These are phyloP conservation scores for Glossophaga mutica DNA, from an alignment of 2,797 vertebrate genomes.

Conservation along the genomic window DNA sequence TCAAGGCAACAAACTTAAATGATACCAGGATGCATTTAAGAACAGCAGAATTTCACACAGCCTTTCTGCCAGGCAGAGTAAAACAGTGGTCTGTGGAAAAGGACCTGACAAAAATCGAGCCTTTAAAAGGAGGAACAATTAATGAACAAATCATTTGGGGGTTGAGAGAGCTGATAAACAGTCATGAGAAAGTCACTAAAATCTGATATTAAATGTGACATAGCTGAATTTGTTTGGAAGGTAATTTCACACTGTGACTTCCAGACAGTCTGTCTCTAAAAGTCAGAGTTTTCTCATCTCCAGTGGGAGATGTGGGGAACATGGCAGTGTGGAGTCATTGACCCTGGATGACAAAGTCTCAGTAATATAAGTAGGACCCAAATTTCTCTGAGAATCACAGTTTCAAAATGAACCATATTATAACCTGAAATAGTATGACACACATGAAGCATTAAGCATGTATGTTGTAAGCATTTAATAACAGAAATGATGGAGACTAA, in stretches of 20 bases:
- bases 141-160: conserved; percentile 53
- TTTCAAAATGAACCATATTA: neutral
- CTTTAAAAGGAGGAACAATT: conserved; percentile 45
- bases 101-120: conserved; percentile 20
- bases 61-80: neutral
- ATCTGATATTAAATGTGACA: conserved; percentile 52
- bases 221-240: conserved; percentile 25
- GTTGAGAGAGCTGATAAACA: conserved; percentile 41
- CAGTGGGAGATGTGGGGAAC: neutral
- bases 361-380: neutral
- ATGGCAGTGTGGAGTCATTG: neutral
- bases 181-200: conserved; percentile 45
- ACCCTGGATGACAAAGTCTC: neutral
- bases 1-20: conserved; percentile 55
- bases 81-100: conserved; percentile 41
- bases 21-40: conserved; percentile 23
- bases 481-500: conserved; percentile 17
- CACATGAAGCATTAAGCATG: neutral
- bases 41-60: conserved; percentile 27
- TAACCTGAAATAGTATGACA: neutral
- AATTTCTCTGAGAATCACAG: neutral
- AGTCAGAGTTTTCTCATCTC: conserved; percentile 33
- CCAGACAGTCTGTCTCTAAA: conserved; percentile 11
- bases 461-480: neutral
- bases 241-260: conserved; percentile 34